phyloP scores from a whole-genome alignment of 2,113 vertebrate species.

The Damaliscus lunatus region DNA sequence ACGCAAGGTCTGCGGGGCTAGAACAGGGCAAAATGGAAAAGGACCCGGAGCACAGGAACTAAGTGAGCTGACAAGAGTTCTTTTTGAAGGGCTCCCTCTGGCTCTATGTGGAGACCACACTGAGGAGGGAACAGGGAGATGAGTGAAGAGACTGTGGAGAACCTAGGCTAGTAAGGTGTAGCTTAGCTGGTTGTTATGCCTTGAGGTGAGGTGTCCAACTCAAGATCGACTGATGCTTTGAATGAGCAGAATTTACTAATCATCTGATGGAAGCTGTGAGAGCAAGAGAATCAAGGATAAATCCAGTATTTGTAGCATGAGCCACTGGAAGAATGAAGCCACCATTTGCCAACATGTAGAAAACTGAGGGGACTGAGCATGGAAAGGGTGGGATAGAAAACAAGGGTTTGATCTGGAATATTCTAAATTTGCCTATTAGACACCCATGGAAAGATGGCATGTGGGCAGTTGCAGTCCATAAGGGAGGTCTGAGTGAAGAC shows the following conservation, averaged over 20 bases:
- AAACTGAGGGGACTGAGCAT: neutral
- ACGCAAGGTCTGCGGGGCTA: neutral
- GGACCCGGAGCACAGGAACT: neutral
- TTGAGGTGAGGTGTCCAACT: neutral
- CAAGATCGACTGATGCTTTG: neutral
- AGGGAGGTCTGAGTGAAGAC: neutral
- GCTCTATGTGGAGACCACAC: neutral
- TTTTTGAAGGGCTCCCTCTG: neutral
- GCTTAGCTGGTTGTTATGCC: neutral
- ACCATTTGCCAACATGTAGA: neutral
- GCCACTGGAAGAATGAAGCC: neutral
- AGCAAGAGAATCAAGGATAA: neutral
- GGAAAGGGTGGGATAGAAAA: neutral
- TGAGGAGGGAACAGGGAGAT: neutral
- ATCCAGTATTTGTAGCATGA: neutral
- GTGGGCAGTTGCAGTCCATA: neutral
- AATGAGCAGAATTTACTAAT: neutral
- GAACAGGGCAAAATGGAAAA: neutral
- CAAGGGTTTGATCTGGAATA: neutral
- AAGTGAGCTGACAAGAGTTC: neutral
- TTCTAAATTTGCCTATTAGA: neutral
- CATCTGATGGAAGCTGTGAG: neutral
- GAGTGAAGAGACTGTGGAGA: neutral
- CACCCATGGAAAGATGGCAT: neutral
- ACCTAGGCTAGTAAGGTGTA: neutral